These are phyloP conservation scores for Ectobius pallidus DNA, from an alignment of 2,888 invertebrate species.

Conservation along the genomic window DNA sequence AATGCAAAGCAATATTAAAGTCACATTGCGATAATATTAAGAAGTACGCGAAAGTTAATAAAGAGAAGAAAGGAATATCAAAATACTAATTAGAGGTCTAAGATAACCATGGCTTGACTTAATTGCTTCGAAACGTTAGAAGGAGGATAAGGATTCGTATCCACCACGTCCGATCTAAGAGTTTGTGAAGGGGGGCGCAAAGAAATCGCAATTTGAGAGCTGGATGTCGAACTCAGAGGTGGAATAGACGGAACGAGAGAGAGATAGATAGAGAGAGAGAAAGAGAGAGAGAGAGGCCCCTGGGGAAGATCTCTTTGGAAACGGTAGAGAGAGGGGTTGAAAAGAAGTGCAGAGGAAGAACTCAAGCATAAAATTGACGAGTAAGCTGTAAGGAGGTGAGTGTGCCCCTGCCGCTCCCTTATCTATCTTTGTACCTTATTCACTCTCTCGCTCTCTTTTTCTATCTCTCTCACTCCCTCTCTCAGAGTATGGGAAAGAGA, in stretches of 20 bases:
- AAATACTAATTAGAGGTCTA: no score
- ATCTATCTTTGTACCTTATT: no score
- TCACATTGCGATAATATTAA: no score
- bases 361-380: slow-evolving; percentile 9
- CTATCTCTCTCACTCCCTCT: not conserved
- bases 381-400: not conserved
- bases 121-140: no score
- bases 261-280: no score
- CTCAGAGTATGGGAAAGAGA: not conserved
- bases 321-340: not conserved
- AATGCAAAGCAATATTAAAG: no score
- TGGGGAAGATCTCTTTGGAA: not conserved
- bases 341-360: slow-evolving; percentile 2
- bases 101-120: no score
- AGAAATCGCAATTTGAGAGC: not conserved
- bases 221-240: not conserved
- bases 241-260: no score
- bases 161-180: not conserved
- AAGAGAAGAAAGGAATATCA: no score
- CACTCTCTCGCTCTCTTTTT: not conserved
- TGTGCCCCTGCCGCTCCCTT: no score
- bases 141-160: no score
- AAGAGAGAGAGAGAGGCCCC: not conserved
- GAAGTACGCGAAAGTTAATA: no score
- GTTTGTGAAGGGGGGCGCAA: not conserved